Evolutionary conservation across 2,888 invertebrate genomes (phyloP).

Genomic region (Morpho deidamia): DNA sequence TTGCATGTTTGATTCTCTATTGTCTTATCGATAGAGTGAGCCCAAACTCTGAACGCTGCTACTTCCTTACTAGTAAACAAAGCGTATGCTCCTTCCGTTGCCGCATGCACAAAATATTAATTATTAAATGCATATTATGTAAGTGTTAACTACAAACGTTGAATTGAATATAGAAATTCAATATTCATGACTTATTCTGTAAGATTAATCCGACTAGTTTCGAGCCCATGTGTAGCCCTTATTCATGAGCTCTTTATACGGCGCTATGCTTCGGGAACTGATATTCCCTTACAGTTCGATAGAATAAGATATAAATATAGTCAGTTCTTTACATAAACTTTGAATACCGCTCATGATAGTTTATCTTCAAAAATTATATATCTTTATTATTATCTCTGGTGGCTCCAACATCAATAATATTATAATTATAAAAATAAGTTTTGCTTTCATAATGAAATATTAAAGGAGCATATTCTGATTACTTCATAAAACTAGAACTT

Average conservation of each 20-base stretch:
- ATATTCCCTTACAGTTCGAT: too few species aligned
- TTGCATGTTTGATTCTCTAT: slow-evolving; percentile 74
- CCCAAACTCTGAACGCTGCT: slow-evolving; percentile 59
- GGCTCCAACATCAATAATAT: slow-evolving; percentile 20
- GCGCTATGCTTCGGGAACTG: too few species aligned
- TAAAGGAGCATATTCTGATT: slow-evolving; percentile 1
- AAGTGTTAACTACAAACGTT: slow-evolving; percentile 56
- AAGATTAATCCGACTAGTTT: too few species aligned
- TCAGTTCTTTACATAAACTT: too few species aligned
- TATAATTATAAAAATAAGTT: slow-evolving; percentile 14
- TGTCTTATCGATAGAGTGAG: slow-evolving; percentile 61
- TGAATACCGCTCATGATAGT: too few species aligned
- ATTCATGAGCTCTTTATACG: too few species aligned
- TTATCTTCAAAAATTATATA: neutral
- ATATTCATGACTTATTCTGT: too few species aligned
- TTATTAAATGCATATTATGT: slow-evolving; percentile 42
- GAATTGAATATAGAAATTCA: slow-evolving; percentile 43
- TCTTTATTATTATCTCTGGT: too few species aligned
- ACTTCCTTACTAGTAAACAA: slow-evolving; percentile 47
- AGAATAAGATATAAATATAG: too few species aligned
- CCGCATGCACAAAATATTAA: slow-evolving; percentile 62
- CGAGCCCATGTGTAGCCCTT: too few species aligned
- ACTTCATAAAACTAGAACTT: slow-evolving; percentile 5
- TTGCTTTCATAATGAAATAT: slow-evolving; percentile 5
- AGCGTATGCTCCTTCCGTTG: slow-evolving; percentile 48